Percentiles rank a stretch among this genome's conserved stretches.
Evolutionary conservation across 2,113 vertebrate genomes (phyloP).

Genomic region (Ceyx margarethae): DNA sequence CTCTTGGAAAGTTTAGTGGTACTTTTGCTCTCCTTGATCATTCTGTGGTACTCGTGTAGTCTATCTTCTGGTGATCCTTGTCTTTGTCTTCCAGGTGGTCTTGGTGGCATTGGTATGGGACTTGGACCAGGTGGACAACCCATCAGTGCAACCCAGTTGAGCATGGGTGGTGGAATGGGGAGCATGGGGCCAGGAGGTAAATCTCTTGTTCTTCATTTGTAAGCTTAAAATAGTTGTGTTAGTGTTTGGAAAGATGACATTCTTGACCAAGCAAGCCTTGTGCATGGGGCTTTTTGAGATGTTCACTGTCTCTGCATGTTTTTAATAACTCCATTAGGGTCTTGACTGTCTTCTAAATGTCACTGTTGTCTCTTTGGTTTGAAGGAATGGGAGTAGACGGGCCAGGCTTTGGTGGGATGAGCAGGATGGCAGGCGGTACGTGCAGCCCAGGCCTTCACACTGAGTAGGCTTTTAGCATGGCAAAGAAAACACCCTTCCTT

Average conservation of each 20-base stretch:
- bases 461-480: background rate
- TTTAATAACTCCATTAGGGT: background rate
- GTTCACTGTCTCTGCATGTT: background rate
- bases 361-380: slow-evolving; percentile 58
- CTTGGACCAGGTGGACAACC: slow-evolving; percentile 97
- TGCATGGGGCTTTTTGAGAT: background rate
- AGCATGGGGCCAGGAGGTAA: slow-evolving; percentile 90
- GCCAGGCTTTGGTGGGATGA: slow-evolving; percentile 89
- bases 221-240: background rate
- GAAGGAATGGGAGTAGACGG: slow-evolving; percentile 90
- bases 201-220: background rate
- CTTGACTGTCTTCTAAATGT: slow-evolving; percentile 15
- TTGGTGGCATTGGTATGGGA: slow-evolving; percentile 96
- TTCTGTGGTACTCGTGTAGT: background rate
- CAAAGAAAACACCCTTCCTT: slow-evolving; percentile 45
- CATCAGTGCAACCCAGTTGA: slow-evolving; percentile 88
- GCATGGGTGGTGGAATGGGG: slow-evolving; percentile 85
- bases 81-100: slow-evolving; percentile 80
- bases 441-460: slow-evolving; percentile 27
- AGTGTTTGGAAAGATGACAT: background rate
- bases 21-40: background rate
- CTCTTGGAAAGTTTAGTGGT: background rate
- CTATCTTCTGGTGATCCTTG: background rate
- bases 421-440: slow-evolving; percentile 87
- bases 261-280: background rate